Conservation (phyloP, 2,888 invertebrate genomes). For the Phlogophora meticulosa region DNA sequence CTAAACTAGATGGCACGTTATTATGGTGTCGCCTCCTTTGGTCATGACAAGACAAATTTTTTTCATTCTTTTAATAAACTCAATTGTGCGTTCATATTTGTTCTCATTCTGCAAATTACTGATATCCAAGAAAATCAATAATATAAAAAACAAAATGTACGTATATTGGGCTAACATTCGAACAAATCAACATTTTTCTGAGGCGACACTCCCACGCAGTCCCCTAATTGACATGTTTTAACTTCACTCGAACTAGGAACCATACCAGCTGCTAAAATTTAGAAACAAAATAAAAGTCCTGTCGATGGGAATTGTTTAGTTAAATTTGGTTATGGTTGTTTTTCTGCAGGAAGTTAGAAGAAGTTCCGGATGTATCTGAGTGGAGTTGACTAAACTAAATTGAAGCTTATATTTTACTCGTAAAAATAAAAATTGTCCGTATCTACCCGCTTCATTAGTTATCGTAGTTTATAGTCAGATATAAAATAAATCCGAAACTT, state of each 20-base stretch:
- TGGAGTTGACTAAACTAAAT: conserved; percentile 60
- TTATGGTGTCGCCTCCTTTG: conserved; percentile 90
- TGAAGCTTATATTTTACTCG: conserved; percentile 54
- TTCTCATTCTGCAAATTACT: conserved; percentile 77
- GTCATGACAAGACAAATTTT: conserved; percentile 83
- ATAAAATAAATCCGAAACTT: conserved; percentile 71
- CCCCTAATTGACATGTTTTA: conserved; percentile 91
- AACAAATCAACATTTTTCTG: conserved; percentile 71
- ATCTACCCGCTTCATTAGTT: conserved; percentile 45
- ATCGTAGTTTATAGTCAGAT: conserved; percentile 52
- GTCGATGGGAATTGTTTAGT: conserved; percentile 78
- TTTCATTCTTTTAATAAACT: conserved; percentile 77
- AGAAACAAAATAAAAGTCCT: conserved; percentile 85
- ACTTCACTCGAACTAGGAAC: conserved; percentile 91
- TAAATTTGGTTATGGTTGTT: conserved; percentile 78
- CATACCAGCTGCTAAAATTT: conserved; percentile 91
- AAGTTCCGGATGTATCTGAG: conserved; percentile 70
- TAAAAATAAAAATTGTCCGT: conserved; percentile 58
- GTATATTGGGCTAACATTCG: conserved; percentile 72
- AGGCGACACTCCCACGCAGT: conserved; percentile 90
- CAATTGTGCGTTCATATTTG: conserved; percentile 89
- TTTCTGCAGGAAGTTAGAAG: conserved; percentile 64
- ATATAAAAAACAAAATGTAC: conserved; percentile 69
- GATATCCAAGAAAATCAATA: conserved; percentile 68
- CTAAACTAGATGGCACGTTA: conserved; percentile 92